Base-by-base conservation (phyloP, 2,888 invertebrate genomes). In the Sesia bembeciformis region DNA sequence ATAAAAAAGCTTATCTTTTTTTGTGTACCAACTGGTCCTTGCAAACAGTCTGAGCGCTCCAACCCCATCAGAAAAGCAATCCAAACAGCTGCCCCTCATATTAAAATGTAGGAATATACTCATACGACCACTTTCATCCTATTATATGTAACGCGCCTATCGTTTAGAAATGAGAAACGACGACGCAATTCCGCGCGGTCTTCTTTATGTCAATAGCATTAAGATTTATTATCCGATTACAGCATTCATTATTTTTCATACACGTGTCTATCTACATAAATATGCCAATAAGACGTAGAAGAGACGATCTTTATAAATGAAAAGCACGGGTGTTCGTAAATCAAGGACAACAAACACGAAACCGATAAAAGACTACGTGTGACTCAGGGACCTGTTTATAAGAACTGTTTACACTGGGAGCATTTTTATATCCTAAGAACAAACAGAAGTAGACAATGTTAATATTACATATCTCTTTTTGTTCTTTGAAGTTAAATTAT, bases 1-100 rank as follows among this genome's bases (percentile, higher is more conserved):
- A 6, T 6, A 46, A 23, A 46, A n/a, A 46, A 4, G 8, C n/a
- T 46, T 46, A 49, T 52, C 51, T 49, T 53, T 53, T n/a, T 55
- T 53, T 55, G 55, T 55, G 51, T 50, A 38, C 41, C 40, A 43
- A 43, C 42, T 39, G 53, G 51, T 6, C 40, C 52, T 53, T 46
- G 46, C 46, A 8, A 46, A 38, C 53, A 53, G 46, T 38, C 6
- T 49, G 55, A 52, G 50, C 42, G 49, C 38, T 49, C 23, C 52
- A 49, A 41, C 52, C 49, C 55, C 52, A 54, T 46, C 52, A 43
- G 40, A 46, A 8, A 46, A 46, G 8, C 46, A 7, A 46, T 23
- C 23, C 46, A 4, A 7, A n/a, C 46, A 46, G 46, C 46, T 46
- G 46, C 46, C 46, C 46, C 8, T 23, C 23, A 23, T 23, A 23